Evolutionary conservation across 2,797 vertebrate species (phyloP).

Genomic region (Lagodon rhomboides): DNA sequence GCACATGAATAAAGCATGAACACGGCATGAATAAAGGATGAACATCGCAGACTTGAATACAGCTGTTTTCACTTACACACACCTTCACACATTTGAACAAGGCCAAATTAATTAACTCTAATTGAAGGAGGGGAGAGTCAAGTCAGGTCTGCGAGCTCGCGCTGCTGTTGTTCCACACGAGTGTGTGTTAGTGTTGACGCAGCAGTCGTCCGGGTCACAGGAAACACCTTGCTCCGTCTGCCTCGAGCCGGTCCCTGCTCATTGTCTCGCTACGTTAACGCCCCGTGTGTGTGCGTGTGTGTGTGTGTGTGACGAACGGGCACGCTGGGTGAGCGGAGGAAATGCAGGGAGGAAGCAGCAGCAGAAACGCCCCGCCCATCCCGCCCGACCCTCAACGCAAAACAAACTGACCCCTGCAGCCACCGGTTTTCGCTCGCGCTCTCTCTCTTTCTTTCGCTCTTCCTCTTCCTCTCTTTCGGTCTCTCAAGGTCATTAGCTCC

Average conservation of each 20-base stretch:
- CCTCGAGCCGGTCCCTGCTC: slow-evolving; percentile 59
- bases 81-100: slow-evolving; percentile 32
- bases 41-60: slow-evolving; percentile 49
- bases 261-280: slow-evolving; percentile 71
- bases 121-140: slow-evolving; percentile 45
- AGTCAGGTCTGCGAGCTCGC: slow-evolving; percentile 19
- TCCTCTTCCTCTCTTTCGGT: background rate
- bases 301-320: background rate
- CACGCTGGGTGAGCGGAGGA: slow-evolving; percentile 35
- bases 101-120: slow-evolving; percentile 38
- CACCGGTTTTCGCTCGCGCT: slow-evolving; percentile 14
- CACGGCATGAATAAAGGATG: slow-evolving; percentile 71
- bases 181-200: slow-evolving; percentile 62
- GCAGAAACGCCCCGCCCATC: slow-evolving; percentile 61
- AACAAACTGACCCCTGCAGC: slow-evolving; percentile 45
- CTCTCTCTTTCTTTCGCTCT: background rate
- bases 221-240: slow-evolving; percentile 83
- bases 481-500: slow-evolving; percentile 57
- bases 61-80: slow-evolving; percentile 54
- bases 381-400: slow-evolving; percentile 37
- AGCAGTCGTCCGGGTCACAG: slow-evolving; percentile 76
- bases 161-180: slow-evolving; percentile 37
- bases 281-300: slow-evolving; percentile 26
- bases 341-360: slow-evolving; percentile 66
- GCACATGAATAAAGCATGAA: slow-evolving; percentile 71